These are phyloP conservation scores for Sphenodon punctatus DNA, from an alignment of 2,797 vertebrate genomes.

Conservation along the genomic window DNA sequence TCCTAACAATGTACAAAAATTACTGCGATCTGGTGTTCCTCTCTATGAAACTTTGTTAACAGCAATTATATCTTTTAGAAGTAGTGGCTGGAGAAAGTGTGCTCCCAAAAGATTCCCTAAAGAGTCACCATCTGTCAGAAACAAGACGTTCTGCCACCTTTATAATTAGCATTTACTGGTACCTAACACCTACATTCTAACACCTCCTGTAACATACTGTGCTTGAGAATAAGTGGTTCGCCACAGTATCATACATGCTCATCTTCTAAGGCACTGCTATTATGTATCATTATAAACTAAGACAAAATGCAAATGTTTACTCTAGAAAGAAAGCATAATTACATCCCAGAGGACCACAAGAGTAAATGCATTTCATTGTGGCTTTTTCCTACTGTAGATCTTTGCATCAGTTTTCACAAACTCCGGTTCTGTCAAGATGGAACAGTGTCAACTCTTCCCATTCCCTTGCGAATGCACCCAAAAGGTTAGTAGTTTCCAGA, in stretches of 20 bases:
- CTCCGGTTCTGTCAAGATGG: conserved; percentile 71
- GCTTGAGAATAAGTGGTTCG: conserved; percentile 59
- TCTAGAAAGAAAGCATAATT: conserved; percentile 39
- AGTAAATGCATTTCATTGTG: conserved; percentile 31
- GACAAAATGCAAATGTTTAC: conserved; percentile 58
- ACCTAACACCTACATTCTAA: conserved; percentile 77
- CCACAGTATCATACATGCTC: neutral
- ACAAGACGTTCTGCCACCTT: conserved; percentile 74
- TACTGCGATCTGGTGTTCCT: conserved; percentile 18
- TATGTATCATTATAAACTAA: conserved; percentile 46
- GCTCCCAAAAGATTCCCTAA: conserved; percentile 68
- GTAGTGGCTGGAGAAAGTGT: conserved; percentile 57
- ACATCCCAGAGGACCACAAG: conserved; percentile 9
- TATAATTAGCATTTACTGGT: conserved; percentile 74
- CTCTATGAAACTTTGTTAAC: conserved; percentile 45
- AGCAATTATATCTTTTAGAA: conserved; percentile 56
- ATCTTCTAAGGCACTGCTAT: conserved; percentile 34
- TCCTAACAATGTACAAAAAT: neutral
- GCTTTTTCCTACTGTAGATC: conserved; percentile 52
- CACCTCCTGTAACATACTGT: conserved; percentile 72
- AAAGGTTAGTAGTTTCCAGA: conserved; percentile 75
- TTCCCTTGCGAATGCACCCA: conserved; percentile 57
- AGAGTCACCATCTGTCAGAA: conserved; percentile 80
- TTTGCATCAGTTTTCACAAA: conserved; percentile 65
- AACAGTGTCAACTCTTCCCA: conserved; percentile 72